Base-by-base conservation (phyloP, 35 echinoderm and acorn worm species). In the Amphiura filiformis region DNA sequence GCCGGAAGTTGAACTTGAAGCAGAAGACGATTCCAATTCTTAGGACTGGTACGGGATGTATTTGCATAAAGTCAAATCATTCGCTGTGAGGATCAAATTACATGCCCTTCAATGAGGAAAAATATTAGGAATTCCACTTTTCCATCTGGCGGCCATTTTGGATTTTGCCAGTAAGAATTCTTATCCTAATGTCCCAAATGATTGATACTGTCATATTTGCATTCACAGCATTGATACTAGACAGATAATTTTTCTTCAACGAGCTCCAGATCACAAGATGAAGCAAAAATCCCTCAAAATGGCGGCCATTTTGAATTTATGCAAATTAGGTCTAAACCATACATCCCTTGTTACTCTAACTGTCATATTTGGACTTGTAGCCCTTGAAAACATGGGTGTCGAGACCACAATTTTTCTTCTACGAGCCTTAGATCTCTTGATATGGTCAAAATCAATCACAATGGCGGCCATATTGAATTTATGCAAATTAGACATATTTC, bases 241-340 rank as follows among this genome's bases (percentile, higher is more conserved):
- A 11, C 9, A 5, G 1, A 18, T 5, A 11, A 26, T 70, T 70
- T 2, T 70, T 70, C 26, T 47, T 47, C 41, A 9, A 47, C 41
- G 41, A 47, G 41, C 17, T 17, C 17, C 41, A 47, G 41, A 47
- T 47, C 17, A 9, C 41, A 17, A 47, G 41, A 47, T 47, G 17
- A 9, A 9, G 41, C 41, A 47, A 9, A 70, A 70, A 70, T 26
- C 15, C 26, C 7, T 26, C 28, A 70, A 70, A 70, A 70, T 70
- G 61, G 15, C 61, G 17, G 61, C 61, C 61, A 70, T 70, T 70
- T 70, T 70, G 61, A n/a, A 70, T 30, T 70, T 70, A 70, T 70
- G 61, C 61, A 70, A 70, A 70, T 70, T 70, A 70, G 61, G 28
- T n/a, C 61, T 26, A 23, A 70, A 70, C 15, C 61, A 70, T 13